Evolutionary conservation across 2,113 vertebrate genomes (phyloP), one percentile per base, ranked within the genome.

Genomic region (Nycticebus coucang): DNA sequence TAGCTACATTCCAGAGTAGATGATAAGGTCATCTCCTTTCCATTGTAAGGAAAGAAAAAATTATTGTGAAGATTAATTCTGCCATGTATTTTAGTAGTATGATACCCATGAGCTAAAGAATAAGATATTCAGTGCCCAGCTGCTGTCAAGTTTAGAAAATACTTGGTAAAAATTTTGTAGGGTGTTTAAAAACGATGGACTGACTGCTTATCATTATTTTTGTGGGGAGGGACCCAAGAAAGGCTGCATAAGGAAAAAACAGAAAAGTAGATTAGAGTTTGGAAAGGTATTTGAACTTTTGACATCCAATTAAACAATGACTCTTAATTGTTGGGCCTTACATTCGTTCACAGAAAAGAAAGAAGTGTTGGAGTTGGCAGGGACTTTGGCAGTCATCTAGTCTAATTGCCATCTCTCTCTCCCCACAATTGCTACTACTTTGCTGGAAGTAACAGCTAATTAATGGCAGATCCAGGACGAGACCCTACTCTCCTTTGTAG

Each of bases 21-120:
- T 84, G 69, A 92, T 87, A 82, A 91, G 55, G 41, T 55, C 75
- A 87, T 91, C 64, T 83, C 83, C 78, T 96, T 94, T 64, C 30
- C 7, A 91, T 64, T 64, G 78, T 71, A 91, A 87, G 35, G 35
- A 69, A 83, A 94, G n/a, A 30, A 94, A 71, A 93, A 83, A 14
- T 41, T n/a, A 96, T 35, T 57, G 22, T 94, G n/a, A 92, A 96
- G 45, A 91, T 72, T 88, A 91, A 94, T 83, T 11, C 11, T 87
- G 62, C 33, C 83, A 83, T 71, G 28, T 60, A 88, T 84, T 87
- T 94, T 83, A 41, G 62, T 78, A 77, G n/a, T 28, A 88, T 84
- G 88, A 71, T n/a, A 15, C 78, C 57, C 37, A 14, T 88, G 41
- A 78, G 50, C 30, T 94, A n/a, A 91, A 82, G 60, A 81, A 62